These are phyloP conservation scores for Rhagoletis zephyria DNA, from an alignment of 1,140 invertebrate species.

Conservation along the genomic window DNA sequence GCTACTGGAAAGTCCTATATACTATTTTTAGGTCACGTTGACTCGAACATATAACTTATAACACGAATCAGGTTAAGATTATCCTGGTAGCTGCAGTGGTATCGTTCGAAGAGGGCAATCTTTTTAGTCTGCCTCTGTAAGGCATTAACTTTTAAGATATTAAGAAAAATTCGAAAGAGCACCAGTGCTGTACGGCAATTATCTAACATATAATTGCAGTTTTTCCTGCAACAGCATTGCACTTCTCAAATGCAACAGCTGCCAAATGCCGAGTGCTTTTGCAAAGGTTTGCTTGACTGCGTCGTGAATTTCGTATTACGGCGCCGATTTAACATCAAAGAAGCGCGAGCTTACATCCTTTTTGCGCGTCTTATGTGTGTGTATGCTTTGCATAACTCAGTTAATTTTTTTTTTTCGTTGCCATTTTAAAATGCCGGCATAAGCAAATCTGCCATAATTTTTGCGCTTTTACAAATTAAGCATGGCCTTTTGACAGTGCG, in stretches of 20 bases:
- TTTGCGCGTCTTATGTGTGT: neutral
- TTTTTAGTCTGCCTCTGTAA: no score
- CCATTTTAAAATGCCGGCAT: neutral
- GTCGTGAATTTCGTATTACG: neutral
- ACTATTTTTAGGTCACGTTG: no score
- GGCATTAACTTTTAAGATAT: no score
- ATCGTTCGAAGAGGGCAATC: no score
- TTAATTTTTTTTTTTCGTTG: neutral
- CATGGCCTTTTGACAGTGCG: neutral
- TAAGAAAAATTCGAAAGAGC: no score
- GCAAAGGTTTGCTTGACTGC: neutral
- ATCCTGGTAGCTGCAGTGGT: no score
- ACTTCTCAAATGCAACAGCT: neutral
- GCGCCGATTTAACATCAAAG: slow-evolving; percentile 3
- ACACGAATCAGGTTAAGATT: no score
- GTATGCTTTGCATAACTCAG: neutral
- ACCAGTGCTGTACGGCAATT: no score
- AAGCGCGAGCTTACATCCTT: neutral
- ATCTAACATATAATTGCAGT: neutral
- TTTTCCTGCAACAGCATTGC: neutral
- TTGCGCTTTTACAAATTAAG: neutral
- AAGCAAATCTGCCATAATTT: neutral
- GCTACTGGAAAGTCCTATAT: no score
- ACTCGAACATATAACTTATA: no score
- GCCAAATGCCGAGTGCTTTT: neutral